phyloP scores from a whole-genome alignment of 1,140 invertebrate species.

The Formica exsecta region DNA sequence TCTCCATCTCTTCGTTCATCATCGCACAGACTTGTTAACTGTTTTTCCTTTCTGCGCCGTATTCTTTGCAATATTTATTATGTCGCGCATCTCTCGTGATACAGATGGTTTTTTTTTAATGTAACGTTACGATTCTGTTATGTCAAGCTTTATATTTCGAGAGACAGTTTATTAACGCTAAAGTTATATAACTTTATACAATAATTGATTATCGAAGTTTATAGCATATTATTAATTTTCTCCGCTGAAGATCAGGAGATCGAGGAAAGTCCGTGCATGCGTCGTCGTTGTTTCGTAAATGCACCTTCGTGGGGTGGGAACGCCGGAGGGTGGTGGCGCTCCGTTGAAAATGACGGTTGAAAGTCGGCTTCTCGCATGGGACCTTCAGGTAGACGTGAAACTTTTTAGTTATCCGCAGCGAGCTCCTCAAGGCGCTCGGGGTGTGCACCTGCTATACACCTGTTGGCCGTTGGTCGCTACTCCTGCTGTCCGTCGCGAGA shows the following conservation, averaged over 20 bases:
- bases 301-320: conserved; percentile 64
- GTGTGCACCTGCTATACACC: conserved; percentile 83
- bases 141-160: conserved; percentile 20
- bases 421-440: conserved; percentile 70
- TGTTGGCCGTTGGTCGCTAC: conserved; percentile 81
- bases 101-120: background rate
- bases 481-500: conserved; percentile 66
- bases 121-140: conserved; percentile 40
- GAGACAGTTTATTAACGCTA: background rate
- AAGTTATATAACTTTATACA: background rate
- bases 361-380: conserved; percentile 80
- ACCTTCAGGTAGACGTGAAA: conserved; percentile 82
- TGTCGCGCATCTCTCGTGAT: background rate
- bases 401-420: conserved; percentile 76
- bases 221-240: background rate
- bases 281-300: background rate
- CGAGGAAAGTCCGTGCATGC: background rate
- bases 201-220: background rate
- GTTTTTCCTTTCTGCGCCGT: conserved; percentile 12
- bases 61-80: conserved; percentile 19
- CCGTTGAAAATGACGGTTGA: conserved; percentile 79
- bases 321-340: conserved; percentile 60
- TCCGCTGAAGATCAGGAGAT: background rate
- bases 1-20: conserved; percentile 29
- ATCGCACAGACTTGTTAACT: conserved; percentile 7